A percentile compares a stretch with the other conserved stretches of the same genome.
These are phyloP conservation scores for Platalea minor DNA, from an alignment of 2,797 vertebrate genomes.

Conservation along the genomic window DNA sequence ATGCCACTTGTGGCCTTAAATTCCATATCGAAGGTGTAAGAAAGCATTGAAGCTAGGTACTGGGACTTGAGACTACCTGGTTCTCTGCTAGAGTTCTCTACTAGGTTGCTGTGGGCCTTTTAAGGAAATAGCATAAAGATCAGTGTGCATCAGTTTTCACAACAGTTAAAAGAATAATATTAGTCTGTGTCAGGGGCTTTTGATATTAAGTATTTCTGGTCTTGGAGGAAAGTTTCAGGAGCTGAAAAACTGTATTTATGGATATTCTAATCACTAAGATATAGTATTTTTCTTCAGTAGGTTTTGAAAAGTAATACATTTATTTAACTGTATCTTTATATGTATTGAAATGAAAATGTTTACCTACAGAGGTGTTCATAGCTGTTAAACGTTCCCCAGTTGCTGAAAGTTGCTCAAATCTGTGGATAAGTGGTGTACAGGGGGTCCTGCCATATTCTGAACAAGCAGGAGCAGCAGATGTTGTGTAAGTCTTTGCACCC, in stretches of 20 bases:
- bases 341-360: not conserved
- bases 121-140: not conserved
- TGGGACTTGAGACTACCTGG: not conserved
- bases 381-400: not conserved
- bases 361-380: not conserved
- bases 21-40: not conserved
- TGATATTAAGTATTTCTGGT: not conserved
- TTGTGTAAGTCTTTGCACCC: not conserved
- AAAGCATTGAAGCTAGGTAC: not conserved
- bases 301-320: not conserved
- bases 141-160: not conserved
- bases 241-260: not conserved
- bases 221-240: not conserved
- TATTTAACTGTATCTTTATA: not conserved
- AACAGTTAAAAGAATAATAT: not conserved
- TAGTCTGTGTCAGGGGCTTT: not conserved
- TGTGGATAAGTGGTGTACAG: fast-evolving
- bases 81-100: not conserved
- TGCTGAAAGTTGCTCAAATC: not conserved
- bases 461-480: not conserved
- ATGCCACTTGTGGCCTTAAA: not conserved
- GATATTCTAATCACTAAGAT: not conserved
- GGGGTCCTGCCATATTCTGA: not conserved
- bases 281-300: not conserved
- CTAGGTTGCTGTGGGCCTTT: not conserved